Evolutionary conservation across 2,797 vertebrate species (phyloP), one percentile per base, ranked within the genome.

Genomic region (Molossus molossus): DNA sequence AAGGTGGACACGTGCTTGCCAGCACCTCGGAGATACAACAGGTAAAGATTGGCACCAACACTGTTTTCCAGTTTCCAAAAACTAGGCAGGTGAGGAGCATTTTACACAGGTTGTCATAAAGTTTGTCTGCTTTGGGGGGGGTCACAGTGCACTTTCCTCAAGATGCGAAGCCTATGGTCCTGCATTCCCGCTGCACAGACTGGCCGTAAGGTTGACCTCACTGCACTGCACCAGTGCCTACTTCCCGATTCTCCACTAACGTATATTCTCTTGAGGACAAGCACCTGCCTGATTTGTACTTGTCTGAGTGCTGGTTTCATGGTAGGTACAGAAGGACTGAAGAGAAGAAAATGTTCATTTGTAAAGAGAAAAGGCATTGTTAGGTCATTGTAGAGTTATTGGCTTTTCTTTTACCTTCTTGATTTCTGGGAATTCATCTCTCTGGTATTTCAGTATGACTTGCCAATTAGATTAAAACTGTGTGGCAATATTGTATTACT

Each of bases 151-250:
- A 0, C 25, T 14, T 60, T 58, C n/a, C n/a, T 53, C 9, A 0
- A 6, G 33, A 33, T 1, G 0, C 17, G 6, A 55, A 53, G 25
- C 27, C 65, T 18, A 1, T 37, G 27, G 20, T 57, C 45, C 87
- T 37, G 0, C 1, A 0, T 53, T 75, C 17, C 10, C 21, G 0
- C 8, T 0, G 9, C 20, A 5, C 64, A 29, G 14, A 5, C 55
- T 53, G 25, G 25, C 4, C 20, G 18, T 17, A 27, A 7, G n/a
- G 8, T 15, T 27, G 13, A 27, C 27, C 45, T 91, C 8, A 1
- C 20, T 4, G 55, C 58, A 55, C 65, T 11, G 57, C 2, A 1
- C 62, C 40, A 5, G 53, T 37, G 1, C 2, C 45, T 12, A 17
- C 69, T 77, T 69, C 58, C 91, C 45, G 3, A 48, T 13, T 76